Evolutionary conservation across 2,113 vertebrate genomes (phyloP).

Genomic region (Alaudala cheleensis): DNA sequence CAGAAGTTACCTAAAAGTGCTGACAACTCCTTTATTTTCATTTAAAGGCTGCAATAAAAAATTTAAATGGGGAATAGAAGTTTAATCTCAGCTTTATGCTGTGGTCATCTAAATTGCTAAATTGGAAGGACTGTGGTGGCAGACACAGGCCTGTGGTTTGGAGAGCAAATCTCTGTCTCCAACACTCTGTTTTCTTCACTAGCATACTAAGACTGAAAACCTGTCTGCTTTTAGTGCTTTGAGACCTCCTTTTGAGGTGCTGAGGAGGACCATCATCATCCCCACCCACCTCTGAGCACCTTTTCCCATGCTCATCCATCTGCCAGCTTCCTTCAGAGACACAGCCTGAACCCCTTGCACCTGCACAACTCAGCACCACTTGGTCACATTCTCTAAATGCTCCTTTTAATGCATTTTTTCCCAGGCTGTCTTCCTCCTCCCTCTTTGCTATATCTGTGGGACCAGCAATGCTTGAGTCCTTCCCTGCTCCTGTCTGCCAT

Average conservation of each 20-base stretch:
- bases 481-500: neutral
- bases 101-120: neutral
- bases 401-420: neutral
- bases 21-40: neutral
- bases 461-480: fast-evolving
- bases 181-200: neutral
- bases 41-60: neutral
- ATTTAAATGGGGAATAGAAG: neutral
- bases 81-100: neutral
- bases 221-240: neutral
- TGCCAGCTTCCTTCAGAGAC: neutral
- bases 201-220: neutral
- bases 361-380: neutral
- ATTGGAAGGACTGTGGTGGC: neutral
- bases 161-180: neutral
- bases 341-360: neutral
- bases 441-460: neutral
- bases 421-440: neutral
- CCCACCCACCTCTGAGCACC: neutral
- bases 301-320: neutral
- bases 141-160: neutral
- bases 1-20: slow-evolving; percentile 18
- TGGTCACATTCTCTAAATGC: neutral
- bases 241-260: neutral
- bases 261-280: neutral